Conservation (phyloP, 2,113 vertebrate species). For the Sisor rabdophorus region DNA sequence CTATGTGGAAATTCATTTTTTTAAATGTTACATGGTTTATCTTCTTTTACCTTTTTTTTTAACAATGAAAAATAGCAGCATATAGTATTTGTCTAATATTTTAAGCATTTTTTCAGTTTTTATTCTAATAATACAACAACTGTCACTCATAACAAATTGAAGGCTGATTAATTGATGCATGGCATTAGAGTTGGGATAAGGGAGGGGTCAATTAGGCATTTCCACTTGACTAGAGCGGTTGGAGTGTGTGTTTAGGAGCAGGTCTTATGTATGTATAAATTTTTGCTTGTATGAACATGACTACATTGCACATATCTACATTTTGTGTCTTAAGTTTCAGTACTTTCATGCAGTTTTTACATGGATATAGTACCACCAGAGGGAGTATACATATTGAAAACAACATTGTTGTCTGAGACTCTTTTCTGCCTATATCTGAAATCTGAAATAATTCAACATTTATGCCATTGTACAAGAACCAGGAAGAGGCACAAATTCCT, state of each 20-base stretch:
- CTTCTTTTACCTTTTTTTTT: too few species aligned
- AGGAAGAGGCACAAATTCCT: slow-evolving; percentile 52
- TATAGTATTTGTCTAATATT: too few species aligned
- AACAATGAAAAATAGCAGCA: too few species aligned
- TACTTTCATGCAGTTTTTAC: slow-evolving; percentile 69
- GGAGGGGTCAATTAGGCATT: too few species aligned
- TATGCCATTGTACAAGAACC: slow-evolving; percentile 1
- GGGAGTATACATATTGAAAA: slow-evolving; percentile 75
- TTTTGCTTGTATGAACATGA: slow-evolving; percentile 3
- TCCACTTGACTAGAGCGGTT: slow-evolving; percentile 22
- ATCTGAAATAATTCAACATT: neutral
- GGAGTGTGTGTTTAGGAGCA: slow-evolving; percentile 6
- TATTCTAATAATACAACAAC: too few species aligned
- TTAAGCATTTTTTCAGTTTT: too few species aligned
- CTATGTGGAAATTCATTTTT: too few species aligned
- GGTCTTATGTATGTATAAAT: slow-evolving; percentile 7
- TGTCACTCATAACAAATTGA: too few species aligned
- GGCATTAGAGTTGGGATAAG: too few species aligned
- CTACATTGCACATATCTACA: neutral
- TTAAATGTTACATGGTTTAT: too few species aligned
- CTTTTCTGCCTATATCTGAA: slow-evolving; percentile 8
- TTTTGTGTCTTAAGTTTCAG: slow-evolving; percentile 19
- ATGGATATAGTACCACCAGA: slow-evolving; percentile 76
- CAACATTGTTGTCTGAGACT: slow-evolving; percentile 55
- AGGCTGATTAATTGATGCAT: too few species aligned